Base-by-base conservation (phyloP, 2,113 vertebrate species). In the Phalacrocorax pelagicus region DNA sequence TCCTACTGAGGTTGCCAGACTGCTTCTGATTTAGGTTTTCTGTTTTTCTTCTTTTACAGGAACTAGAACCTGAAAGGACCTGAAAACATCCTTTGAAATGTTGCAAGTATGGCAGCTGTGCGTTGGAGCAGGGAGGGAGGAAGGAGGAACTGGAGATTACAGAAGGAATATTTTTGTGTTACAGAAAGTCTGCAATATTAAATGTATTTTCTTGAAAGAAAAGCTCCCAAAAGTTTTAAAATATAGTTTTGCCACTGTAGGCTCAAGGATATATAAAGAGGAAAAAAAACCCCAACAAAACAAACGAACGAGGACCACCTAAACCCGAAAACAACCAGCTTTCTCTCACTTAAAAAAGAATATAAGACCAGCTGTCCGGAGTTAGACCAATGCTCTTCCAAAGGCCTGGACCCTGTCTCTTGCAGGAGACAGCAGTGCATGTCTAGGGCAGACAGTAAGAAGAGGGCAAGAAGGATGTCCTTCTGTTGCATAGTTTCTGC, bases 401-500 rank as follows among this genome's bases (percentile, higher is more conserved):
- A 74, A 26, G 11, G 38, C 7, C 30, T 54, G 36, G 29, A 44
- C 12, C 5, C 12, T 26, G 22, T 16, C 10, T 54, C 10, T 62
- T 36, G 22, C 15, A 59, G 32, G 3, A 79, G 16, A 8, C 38
- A 36, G 15, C 1, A 1, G 14, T 38, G 3, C 18, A 12, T 29
- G 15, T 40, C 42, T 67, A 34, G 12, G 10, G 34, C 52, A 74
- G 15, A 40, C 6, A 2, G 3, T 14, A 55, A 51, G 12, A 59
- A 11, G 3, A 79, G 5, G 11, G 11, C 6, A 55, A 38, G 22
- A 10, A 81, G 5, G 5, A 24, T 27, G 6, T 0, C 0, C 0
- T 47, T 15, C 12, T 26, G 2, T 24, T 77, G 8, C 10, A 5
- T 13, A 2, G 19, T 23, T 11, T 12, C 9, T 71, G 12, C 10